A percentile compares a stretch with the other conserved stretches of the same genome.
These are phyloP conservation scores for Latrodectus hesperus DNA, from an alignment of 2,888 invertebrate species.

Conservation along the genomic window DNA sequence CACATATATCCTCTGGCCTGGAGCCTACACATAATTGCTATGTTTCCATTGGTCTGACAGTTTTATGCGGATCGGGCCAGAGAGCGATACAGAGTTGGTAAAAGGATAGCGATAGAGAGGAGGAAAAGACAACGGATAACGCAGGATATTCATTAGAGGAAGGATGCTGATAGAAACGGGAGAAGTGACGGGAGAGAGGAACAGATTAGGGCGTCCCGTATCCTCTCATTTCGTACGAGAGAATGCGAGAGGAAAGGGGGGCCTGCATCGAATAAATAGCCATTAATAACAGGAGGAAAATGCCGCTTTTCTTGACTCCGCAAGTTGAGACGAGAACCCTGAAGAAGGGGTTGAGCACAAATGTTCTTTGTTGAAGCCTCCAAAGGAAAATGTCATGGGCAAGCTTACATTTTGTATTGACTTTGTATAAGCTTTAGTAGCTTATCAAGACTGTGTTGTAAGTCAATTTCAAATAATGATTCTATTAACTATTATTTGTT, in stretches of 20 bases:
- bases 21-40: conserved; percentile 43
- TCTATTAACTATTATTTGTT: too few relatives aligned
- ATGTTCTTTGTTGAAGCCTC: conserved; percentile 17
- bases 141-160: conserved; percentile 59
- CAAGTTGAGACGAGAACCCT: conserved; percentile 50
- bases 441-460: too few relatives aligned
- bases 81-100: neutral
- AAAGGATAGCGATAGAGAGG: neutral
- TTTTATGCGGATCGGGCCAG: conserved; percentile 7
- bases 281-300: conserved; percentile 62
- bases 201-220: conserved; percentile 66
- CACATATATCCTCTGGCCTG: conserved; percentile 14
- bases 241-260: neutral
- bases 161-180: conserved; percentile 56
- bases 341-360: conserved; percentile 45
- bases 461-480: too few relatives aligned
- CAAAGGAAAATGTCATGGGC: neutral
- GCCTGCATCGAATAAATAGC: conserved; percentile 55
- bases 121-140: conserved; percentile 21
- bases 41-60: conserved; percentile 50
- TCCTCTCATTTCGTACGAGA: conserved; percentile 51
- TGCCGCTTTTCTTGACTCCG: conserved; percentile 57
- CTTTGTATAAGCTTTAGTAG: too few relatives aligned
- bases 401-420: too few relatives aligned
- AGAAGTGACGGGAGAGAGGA: conserved; percentile 48